A percentile compares a stretch with the other conserved stretches of the same genome.
These are phyloP conservation scores for Oreochromis spilurus DNA, from an alignment of 2,113 vertebrate genomes.

Conservation along the genomic window DNA sequence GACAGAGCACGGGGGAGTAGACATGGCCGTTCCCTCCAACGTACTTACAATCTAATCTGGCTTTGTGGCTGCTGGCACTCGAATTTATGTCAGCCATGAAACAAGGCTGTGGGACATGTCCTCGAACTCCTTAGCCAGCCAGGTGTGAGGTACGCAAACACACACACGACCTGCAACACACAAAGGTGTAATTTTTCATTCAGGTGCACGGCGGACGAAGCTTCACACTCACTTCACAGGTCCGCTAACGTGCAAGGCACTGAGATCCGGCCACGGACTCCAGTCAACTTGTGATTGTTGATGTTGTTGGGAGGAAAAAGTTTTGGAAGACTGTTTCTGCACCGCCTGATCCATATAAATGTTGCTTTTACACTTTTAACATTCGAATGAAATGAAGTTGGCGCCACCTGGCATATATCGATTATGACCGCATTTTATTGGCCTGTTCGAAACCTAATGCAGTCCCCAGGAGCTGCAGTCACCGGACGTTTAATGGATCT, in stretches of 20 bases:
- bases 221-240: neutral
- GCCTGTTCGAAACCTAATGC: neutral
- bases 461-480: neutral
- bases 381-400: neutral
- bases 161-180: neutral
- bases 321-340: neutral
- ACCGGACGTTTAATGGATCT: slow-evolving; percentile 40
- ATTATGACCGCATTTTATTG: neutral
- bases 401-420: neutral
- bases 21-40: neutral
- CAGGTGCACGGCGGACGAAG: neutral
- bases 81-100: slow-evolving; percentile 35
- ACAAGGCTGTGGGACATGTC: neutral
- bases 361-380: neutral
- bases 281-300: neutral
- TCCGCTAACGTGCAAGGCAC: neutral
- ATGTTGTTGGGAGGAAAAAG: neutral
- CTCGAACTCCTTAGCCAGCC: neutral
- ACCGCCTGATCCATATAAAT: neutral
- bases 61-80: neutral
- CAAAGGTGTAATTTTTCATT: neutral
- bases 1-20: neutral
- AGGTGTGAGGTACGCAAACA: slow-evolving; percentile 7
- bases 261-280: neutral
- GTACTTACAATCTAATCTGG: slow-evolving; percentile 26